phyloP scores from a whole-genome alignment of 35 echinoderm and acorn worm genomes.

The Acanthaster planci region DNA sequence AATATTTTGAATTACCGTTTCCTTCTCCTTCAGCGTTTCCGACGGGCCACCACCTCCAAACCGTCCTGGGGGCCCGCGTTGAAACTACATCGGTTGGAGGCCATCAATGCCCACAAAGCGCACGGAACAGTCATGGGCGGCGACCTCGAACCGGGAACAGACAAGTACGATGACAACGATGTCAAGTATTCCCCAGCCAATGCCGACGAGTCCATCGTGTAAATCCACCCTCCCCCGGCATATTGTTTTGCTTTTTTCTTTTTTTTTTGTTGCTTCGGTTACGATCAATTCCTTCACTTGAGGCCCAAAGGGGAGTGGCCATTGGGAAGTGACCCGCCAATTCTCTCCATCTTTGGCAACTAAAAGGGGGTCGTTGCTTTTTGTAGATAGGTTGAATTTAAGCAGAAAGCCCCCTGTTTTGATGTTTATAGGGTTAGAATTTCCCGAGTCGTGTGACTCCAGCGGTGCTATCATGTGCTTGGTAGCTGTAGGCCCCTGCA shows the following conservation, averaged over 20 bases:
- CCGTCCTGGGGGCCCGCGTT: constrained; percentile 80
- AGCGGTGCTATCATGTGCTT: too few relatives aligned
- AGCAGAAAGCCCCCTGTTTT: too few relatives aligned
- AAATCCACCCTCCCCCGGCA: neutral
- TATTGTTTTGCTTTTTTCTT: neutral
- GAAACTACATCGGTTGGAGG: constrained; percentile 60
- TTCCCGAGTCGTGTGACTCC: too few relatives aligned
- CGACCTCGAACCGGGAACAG: constrained; percentile 37
- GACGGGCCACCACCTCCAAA: constrained; percentile 39
- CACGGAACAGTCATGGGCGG: constrained; percentile 68
- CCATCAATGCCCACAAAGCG: constrained; percentile 63
- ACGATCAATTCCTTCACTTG: neutral
- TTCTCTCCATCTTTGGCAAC: neutral
- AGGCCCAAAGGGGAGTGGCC: neutral
- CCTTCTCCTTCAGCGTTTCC: constrained; percentile 68
- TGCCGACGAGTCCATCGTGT: constrained; percentile 6
- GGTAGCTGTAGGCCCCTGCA: too few relatives aligned
- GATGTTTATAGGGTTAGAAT: too few relatives aligned
- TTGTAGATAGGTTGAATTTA: too few relatives aligned
- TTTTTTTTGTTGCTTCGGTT: neutral
- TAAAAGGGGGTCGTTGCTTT: neutral
- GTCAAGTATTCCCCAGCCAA: constrained; percentile 35
- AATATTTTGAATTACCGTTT: too few relatives aligned
- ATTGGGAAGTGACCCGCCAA: too few relatives aligned
- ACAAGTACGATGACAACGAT: constrained; percentile 1